A percentile compares a stretch with the other conserved stretches of the same genome.
Conservation (phyloP, 2,888 invertebrate species). For the Itoplectis maculator region DNA sequence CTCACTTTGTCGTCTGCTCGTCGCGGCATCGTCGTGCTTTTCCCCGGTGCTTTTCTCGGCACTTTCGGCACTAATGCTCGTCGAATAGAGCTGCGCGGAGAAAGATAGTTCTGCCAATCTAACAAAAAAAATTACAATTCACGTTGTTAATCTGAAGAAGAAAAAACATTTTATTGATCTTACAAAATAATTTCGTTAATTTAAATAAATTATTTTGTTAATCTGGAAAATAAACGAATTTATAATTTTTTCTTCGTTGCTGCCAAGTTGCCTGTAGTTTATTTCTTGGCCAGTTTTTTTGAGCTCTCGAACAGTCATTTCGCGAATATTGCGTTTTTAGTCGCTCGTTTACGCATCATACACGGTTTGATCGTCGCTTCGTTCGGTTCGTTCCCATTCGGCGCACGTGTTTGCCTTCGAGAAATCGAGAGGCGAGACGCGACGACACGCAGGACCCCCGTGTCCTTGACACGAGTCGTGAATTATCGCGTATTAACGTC, state of each 20-base stretch:
- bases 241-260: too few relatives aligned
- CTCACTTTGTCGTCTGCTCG: slow-evolving; percentile 36
- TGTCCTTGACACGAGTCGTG: slow-evolving; percentile 62
- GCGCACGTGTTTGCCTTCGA: slow-evolving; percentile 19
- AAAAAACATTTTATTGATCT: too few relatives aligned
- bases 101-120: too few relatives aligned
- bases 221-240: too few relatives aligned
- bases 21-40: slow-evolving; percentile 18
- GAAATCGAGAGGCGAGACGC: slow-evolving; percentile 31
- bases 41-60: not conserved
- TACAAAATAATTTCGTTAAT: too few relatives aligned
- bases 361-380: not conserved
- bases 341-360: slow-evolving; percentile 15
- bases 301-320: not conserved
- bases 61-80: slow-evolving; percentile 10
- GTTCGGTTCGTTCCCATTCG: slow-evolving; percentile 16
- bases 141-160: too few relatives aligned
- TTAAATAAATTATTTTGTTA: too few relatives aligned
- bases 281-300: not conserved
- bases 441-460: slow-evolving; percentile 51
- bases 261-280: not conserved
- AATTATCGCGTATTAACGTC: slow-evolving; percentile 48
- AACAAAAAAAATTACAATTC: too few relatives aligned
- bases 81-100: not conserved
- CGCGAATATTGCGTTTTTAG: not conserved